Evolutionary conservation across 2,797 vertebrate genomes (phyloP).

Genomic region (Lutjanus argentimaculatus): DNA sequence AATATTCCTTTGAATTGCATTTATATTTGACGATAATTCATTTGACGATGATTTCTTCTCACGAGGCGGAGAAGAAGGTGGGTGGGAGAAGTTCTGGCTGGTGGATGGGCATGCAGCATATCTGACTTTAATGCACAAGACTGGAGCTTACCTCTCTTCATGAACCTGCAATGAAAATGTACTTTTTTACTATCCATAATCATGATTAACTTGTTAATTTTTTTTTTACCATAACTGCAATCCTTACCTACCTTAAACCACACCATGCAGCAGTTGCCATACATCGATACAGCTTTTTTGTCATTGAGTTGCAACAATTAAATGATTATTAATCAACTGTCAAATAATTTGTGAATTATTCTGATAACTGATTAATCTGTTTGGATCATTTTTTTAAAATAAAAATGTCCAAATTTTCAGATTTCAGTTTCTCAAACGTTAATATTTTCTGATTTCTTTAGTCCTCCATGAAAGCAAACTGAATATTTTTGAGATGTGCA

Average conservation of each 20-base stretch:
- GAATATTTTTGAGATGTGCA: too few species aligned
- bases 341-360: too few species aligned
- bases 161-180: not conserved
- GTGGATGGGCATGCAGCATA: not conserved
- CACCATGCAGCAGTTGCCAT: not conserved
- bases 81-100: not conserved
- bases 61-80: not conserved
- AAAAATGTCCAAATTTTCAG: too few species aligned
- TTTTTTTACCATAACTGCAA: not conserved
- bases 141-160: not conserved
- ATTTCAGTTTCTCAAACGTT: too few species aligned
- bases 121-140: not conserved
- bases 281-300: not conserved
- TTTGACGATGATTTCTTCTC: not conserved
- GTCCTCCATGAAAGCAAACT: too few species aligned
- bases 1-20: not conserved
- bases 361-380: too few species aligned
- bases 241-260: not conserved
- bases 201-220: not conserved
- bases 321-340: too few species aligned
- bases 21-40: not conserved
- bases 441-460: too few species aligned
- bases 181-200: not conserved
- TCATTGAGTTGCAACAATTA: too few species aligned
- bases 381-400: too few species aligned